A percentile compares a stretch with the other conserved stretches of the same genome.
Evolutionary conservation across 2,113 vertebrate species (phyloP).

Genomic region (Xenopus borealis): DNA sequence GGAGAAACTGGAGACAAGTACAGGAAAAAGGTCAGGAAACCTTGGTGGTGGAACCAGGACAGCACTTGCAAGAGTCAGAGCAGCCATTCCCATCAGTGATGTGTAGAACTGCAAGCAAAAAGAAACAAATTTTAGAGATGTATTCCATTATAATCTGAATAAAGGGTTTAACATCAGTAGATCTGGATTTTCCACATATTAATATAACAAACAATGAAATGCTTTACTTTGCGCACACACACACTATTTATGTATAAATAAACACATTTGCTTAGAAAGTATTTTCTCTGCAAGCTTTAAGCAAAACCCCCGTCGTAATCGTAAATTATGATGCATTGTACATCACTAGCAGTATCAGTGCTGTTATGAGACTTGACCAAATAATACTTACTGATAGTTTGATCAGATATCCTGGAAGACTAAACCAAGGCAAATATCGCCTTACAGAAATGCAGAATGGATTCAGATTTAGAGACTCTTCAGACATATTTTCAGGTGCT

Average conservation of each 20-base stretch:
- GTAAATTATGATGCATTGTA: too few species aligned
- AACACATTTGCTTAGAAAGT: too few species aligned
- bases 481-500: constrained; percentile 71
- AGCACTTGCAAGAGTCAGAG: constrained; percentile 67
- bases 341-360: too few species aligned
- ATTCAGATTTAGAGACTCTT: constrained; percentile 75
- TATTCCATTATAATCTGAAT: not conserved
- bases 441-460: constrained; percentile 62
- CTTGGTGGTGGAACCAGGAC: constrained; percentile 67
- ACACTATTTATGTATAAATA: too few species aligned
- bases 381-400: constrained; percentile 69
- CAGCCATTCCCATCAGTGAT: constrained; percentile 69
- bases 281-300: too few species aligned
- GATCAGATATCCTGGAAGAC: constrained; percentile 60
- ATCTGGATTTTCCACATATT: not conserved
- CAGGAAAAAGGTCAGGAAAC: constrained; percentile 84
- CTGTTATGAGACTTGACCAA: not conserved
- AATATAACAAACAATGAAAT: too few species aligned
- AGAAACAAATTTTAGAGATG: not conserved
- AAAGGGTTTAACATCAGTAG: not conserved
- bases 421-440: constrained; percentile 60
- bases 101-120: constrained; percentile 75
- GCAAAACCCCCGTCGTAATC: too few species aligned
- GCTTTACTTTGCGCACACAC: too few species aligned
- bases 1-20: constrained; percentile 75